Base-by-base conservation (phyloP, 2,113 vertebrate species). In the Formicarius rufipectus region DNA sequence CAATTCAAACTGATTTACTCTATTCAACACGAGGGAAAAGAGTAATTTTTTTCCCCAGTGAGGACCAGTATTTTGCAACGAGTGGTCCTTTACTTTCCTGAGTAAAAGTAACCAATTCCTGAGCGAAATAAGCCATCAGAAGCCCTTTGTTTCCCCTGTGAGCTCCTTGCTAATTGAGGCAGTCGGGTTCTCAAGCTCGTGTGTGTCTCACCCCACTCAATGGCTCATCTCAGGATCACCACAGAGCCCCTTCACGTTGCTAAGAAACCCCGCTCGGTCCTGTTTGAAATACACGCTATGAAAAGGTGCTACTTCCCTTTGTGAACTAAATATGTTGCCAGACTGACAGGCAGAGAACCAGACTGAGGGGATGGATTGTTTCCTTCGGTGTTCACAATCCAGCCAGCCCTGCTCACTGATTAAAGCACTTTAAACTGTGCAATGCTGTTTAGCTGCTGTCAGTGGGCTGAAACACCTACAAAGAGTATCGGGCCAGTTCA, bases 271-370 rank as follows among this genome's bases (percentile, higher is more conserved):
- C 45, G 47, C 58, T 71, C 31, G 1, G 52, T 69, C 78, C n/a
- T 21, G 67, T 75, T 77, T 94, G 66, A 92, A 95, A 95, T 73
- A 95, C 87, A 91, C 84, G 87, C 89, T 91, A 96, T 87, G 93
- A 80, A 94, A 97, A 95, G 69, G 80, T 90, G 59, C 52, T 67
- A 66, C 72, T 93, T 91, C 58, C 75, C 75, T 82, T 69, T 72
- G 60, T 53, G 87, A 95, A 96, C 91, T 84, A 77, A 90, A 68
- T 83, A 73, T 40, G 50, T 87, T 93, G 39, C 49, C 55, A 58
- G 80, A 90, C 59, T 94, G 93, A 90, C 82, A 95, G 73, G 49
- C 85, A 66, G 35, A 52, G 60, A 87, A 93, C 66, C 53, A 91
- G 71, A 39, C 49, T 33, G 82, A 82, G 60, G 1, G 55, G 47